Evolutionary conservation across 35 echinoderm and acorn worm species (phyloP).

Genomic region (Heliocidaris erythrogramma): DNA sequence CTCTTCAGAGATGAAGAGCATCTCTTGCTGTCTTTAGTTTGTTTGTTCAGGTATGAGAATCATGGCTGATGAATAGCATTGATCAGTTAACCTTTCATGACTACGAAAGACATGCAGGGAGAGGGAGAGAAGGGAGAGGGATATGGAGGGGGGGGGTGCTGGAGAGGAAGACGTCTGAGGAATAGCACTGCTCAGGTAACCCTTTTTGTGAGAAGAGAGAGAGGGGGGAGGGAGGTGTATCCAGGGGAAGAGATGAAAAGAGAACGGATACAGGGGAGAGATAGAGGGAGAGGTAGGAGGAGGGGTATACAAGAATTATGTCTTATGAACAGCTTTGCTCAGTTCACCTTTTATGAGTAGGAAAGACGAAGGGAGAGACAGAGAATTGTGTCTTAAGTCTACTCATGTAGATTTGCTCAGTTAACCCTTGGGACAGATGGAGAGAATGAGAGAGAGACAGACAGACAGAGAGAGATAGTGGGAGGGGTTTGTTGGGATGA

Average conservation of each 20-base stretch:
- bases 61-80: slow-evolving; percentile 9
- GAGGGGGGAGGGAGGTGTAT: neutral
- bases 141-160: no score
- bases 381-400: no score
- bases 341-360: neutral
- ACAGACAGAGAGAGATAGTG: neutral
- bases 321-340: neutral
- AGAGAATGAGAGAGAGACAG: neutral
- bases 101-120: neutral
- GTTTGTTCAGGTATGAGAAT: slow-evolving; percentile 12
- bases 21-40: neutral
- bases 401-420: neutral
- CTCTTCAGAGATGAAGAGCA: neutral
- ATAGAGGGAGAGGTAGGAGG: neutral
- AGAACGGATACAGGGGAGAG: neutral
- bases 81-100: neutral
- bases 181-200: neutral
- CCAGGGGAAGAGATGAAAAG: neutral
- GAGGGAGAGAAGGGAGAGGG: neutral
- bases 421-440: neutral
- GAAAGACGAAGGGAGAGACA: neutral
- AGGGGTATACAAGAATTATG: neutral
- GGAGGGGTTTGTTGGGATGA: no score
- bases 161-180: neutral
- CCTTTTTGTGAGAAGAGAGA: neutral